Percentiles rank a stretch among this genome's conserved stretches.
Evolutionary conservation across 2,888 invertebrate genomes (phyloP).

Genomic region (Stenchaetothrips biformis): DNA sequence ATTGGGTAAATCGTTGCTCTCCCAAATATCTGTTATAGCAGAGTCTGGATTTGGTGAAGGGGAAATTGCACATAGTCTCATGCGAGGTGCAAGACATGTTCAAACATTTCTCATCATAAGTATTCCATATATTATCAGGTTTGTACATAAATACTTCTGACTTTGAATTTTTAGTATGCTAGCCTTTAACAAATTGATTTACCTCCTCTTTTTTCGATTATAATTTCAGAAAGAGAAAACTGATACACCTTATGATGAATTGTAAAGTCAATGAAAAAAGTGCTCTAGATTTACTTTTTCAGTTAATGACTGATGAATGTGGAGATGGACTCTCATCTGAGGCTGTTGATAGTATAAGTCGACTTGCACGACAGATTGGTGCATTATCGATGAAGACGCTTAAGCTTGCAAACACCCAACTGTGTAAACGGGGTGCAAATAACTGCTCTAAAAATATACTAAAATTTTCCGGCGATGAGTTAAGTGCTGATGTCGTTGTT

Average conservation of each 20-base stretch:
- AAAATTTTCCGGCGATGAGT: background rate
- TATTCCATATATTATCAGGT: conserved; percentile 6
- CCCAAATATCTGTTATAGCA: conserved; percentile 1
- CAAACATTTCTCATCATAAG: background rate
- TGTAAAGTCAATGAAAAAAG: background rate
- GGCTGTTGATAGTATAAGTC: background rate
- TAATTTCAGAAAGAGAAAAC: background rate
- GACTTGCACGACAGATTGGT: background rate
- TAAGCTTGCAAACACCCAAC: too few relatives aligned
- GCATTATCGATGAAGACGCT: background rate
- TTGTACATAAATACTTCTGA: background rate
- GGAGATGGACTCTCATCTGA: background rate
- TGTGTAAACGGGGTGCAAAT: too few relatives aligned
- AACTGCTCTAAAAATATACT: too few relatives aligned
- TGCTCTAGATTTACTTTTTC: background rate
- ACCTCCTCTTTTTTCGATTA: too few relatives aligned
- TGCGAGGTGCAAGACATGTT: background rate
- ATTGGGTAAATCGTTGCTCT: background rate
- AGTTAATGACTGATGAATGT: background rate
- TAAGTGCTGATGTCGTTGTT: background rate
- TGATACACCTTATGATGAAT: background rate
- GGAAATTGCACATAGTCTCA: background rate
- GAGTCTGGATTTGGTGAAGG: conserved; percentile 11
- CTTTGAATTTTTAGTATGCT: background rate
- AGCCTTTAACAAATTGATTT: too few relatives aligned